These are phyloP conservation scores for Pogonus chalceus DNA, from an alignment of 1,140 invertebrate species.

Conservation along the genomic window DNA sequence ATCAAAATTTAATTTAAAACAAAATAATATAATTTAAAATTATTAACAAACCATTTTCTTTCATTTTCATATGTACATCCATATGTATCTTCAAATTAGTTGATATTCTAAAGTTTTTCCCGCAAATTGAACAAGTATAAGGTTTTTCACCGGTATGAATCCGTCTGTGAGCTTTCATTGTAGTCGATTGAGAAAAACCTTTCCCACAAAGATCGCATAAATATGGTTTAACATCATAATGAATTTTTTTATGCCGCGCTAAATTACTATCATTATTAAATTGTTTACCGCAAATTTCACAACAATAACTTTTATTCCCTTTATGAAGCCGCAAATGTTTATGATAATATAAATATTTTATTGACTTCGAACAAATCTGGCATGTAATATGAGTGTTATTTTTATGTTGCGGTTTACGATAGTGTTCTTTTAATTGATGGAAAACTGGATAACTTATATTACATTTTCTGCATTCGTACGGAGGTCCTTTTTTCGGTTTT, in stretches of 20 bases:
- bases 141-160: conserved; percentile 39
- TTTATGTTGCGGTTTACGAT: neutral
- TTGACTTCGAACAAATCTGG: neutral
- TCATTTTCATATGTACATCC: too few species aligned
- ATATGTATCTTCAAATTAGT: too few species aligned
- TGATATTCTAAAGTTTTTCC: too few species aligned
- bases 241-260: conserved; percentile 10
- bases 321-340: conserved; percentile 37
- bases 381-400: neutral
- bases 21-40: too few species aligned
- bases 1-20: conserved; percentile 2
- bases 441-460: neutral
- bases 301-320: conserved; percentile 40
- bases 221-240: conserved; percentile 17
- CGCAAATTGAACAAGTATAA: conserved; percentile 54
- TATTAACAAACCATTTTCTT: neutral
- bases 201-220: conserved; percentile 14
- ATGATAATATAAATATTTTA: neutral
- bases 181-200: conserved; percentile 11
- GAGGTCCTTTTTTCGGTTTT: neutral
- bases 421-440: neutral
- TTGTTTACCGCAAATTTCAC: conserved; percentile 31
- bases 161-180: conserved; percentile 34
- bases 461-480: neutral
- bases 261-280: conserved; percentile 11